Evolutionary conservation across 1,140 invertebrate species (phyloP).

Genomic region (Zaprionus lachaisei): DNA sequence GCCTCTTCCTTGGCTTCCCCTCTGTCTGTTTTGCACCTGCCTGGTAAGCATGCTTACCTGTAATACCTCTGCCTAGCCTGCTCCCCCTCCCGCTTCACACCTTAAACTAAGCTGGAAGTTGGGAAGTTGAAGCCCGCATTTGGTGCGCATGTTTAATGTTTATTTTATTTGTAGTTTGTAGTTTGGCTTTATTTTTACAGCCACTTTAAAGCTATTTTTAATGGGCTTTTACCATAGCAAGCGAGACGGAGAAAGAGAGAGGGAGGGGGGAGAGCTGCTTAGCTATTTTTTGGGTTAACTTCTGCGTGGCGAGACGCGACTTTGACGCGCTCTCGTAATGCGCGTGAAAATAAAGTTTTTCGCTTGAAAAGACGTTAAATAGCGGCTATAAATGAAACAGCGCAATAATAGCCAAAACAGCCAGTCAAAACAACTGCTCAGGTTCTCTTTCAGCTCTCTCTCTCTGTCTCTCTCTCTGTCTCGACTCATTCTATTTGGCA

Average conservation of each 20-base stretch:
- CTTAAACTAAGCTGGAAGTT: background rate
- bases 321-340: conserved; percentile 62
- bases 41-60: conserved; percentile 17
- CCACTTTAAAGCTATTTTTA: conserved; percentile 76
- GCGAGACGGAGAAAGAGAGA: background rate
- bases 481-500: conserved; percentile 21
- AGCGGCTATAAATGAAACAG: conserved; percentile 70
- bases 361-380: conserved; percentile 77
- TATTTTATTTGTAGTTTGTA: conserved; percentile 71
- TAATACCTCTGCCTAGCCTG: background rate
- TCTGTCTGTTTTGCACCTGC: too few species aligned
- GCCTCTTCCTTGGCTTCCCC: too few species aligned
- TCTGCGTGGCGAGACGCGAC: conserved; percentile 19
- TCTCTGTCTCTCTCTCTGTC: background rate
- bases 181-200: conserved; percentile 72
- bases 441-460: background rate
- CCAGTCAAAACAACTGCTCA: conserved; percentile 2
- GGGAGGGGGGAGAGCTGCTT: background rate
- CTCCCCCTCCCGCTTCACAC: background rate
- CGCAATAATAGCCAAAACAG: conserved; percentile 34
- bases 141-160: conserved; percentile 65
- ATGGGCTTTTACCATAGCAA: conserved; percentile 60
- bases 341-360: conserved; percentile 81
- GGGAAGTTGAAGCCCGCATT: conserved; percentile 57
- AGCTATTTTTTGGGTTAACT: conserved; percentile 32